Percentiles rank a stretch among this genome's conserved stretches.
These are phyloP conservation scores for Diarsia rubi DNA, from an alignment of 2,888 invertebrate species.

Conservation along the genomic window DNA sequence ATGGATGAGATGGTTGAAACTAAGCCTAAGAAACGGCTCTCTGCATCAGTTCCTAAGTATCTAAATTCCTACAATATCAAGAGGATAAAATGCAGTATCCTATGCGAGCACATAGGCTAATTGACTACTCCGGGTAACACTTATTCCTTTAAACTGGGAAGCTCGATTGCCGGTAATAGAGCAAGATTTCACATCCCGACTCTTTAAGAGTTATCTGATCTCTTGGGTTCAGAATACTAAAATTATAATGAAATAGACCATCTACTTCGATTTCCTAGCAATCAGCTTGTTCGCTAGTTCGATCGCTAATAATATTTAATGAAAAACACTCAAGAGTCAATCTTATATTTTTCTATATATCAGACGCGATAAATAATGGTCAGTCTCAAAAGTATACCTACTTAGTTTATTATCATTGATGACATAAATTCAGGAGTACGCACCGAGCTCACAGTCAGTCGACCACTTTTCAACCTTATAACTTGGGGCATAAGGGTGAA, in stretches of 20 bases:
- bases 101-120: background rate
- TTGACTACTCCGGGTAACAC: background rate
- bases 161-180: background rate
- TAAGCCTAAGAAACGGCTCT: background rate
- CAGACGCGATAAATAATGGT: background rate
- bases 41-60: background rate
- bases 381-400: background rate
- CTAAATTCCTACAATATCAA: background rate
- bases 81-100: conserved; percentile 1
- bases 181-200: background rate
- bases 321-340: background rate
- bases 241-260: background rate
- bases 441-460: too few relatives aligned
- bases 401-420: conserved; percentile 2
- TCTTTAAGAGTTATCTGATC: background rate
- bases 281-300: too few relatives aligned
- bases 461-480: too few relatives aligned
- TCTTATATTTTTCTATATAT: background rate
- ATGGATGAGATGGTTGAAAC: background rate
- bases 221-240: background rate
- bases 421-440: conserved; percentile 5
- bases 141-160: background rate
- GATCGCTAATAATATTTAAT: background rate
- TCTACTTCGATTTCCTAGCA: too few relatives aligned
- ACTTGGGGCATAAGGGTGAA: too few relatives aligned